These are phyloP conservation scores for Lasiurus cinereus DNA, from an alignment of 2,113 vertebrate genomes.

Conservation along the genomic window DNA sequence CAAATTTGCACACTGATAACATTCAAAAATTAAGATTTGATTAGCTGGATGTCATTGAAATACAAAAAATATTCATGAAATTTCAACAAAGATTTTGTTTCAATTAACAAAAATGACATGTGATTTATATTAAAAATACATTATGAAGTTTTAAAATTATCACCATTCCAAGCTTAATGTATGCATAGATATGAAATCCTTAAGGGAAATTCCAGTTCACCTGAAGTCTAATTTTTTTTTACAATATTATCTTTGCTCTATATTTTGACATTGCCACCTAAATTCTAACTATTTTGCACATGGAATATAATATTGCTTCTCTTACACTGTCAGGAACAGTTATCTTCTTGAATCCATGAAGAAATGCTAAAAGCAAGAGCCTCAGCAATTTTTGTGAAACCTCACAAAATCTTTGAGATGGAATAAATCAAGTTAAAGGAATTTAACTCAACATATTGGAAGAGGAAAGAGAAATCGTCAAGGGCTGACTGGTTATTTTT, in stretches of 20 bases:
- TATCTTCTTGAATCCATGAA: background rate
- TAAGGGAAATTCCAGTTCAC: constrained; percentile 18
- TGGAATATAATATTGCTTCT: background rate
- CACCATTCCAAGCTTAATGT: background rate
- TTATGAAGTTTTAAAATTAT: background rate
- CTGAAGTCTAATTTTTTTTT: constrained; percentile 44
- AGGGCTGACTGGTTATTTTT: background rate
- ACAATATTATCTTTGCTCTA: background rate
- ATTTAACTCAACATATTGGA: constrained; percentile 17
- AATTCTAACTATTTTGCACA: constrained; percentile 22
- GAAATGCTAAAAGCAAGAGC: background rate
- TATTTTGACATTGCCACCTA: constrained; percentile 13
- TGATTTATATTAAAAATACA: constrained; percentile 8
- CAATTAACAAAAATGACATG: background rate
- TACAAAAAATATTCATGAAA: background rate
- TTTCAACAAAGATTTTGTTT: background rate
- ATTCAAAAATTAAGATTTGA: background rate
- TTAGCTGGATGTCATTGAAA: background rate
- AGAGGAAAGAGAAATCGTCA: background rate
- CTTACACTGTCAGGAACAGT: constrained; percentile 2
- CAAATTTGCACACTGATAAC: background rate
- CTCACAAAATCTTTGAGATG: background rate
- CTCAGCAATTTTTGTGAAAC: constrained; percentile 3
- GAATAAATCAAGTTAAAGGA: constrained; percentile 47
- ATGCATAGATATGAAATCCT: background rate